Evolutionary conservation across 1,140 invertebrate species (phyloP).

Genomic region (Drosophila elegans): DNA sequence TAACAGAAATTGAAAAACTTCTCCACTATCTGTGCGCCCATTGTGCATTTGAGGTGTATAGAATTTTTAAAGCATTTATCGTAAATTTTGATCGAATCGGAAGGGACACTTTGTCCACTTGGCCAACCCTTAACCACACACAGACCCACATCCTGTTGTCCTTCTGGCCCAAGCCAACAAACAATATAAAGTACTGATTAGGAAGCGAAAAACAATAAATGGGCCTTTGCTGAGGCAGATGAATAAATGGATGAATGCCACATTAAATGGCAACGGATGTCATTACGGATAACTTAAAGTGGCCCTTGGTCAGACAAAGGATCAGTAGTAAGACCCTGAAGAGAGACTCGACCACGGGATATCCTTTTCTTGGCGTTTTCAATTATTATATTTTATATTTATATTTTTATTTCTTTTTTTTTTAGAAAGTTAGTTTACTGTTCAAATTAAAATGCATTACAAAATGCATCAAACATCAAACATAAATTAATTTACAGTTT

Average conservation of each 20-base stretch:
- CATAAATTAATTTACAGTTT: no score
- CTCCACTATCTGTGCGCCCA: constrained; percentile 20
- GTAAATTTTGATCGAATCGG: constrained; percentile 80
- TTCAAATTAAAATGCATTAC: no score
- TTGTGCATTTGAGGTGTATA: constrained; percentile 68
- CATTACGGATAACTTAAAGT: constrained; percentile 78
- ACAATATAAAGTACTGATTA: constrained; percentile 64
- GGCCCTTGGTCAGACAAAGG: constrained; percentile 41
- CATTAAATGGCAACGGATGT: constrained; percentile 67
- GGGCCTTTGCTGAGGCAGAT: constrained; percentile 47
- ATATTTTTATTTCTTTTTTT: no score
- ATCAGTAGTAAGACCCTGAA: not conserved
- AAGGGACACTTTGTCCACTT: constrained; percentile 44
- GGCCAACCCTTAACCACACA: constrained; percentile 74
- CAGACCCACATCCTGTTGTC: constrained; percentile 34
- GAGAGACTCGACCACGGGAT: not conserved
- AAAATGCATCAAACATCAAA: no score
- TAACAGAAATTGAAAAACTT: constrained; percentile 75
- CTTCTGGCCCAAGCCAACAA: constrained; percentile 52
- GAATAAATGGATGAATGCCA: constrained; percentile 45
- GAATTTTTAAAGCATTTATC: constrained; percentile 83
- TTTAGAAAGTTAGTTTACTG: no score
- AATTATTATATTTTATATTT: no score
- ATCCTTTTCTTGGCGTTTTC: not conserved
- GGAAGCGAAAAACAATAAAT: constrained; percentile 80